Evolutionary conservation across 2,113 vertebrate genomes (phyloP).

Genomic region (Dasyornis broadbenti): DNA sequence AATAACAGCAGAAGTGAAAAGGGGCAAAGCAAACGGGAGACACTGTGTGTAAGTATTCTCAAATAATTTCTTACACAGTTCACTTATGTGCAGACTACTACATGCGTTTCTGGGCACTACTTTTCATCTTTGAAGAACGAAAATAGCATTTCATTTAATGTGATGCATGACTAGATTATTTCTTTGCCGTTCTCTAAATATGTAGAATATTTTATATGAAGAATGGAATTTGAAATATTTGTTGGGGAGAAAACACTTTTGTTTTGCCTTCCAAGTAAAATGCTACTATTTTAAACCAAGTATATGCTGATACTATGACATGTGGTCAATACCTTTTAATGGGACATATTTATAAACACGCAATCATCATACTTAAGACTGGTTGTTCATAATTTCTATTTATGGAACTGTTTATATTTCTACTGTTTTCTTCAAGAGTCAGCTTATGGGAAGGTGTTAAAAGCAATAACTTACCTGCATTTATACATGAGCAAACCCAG

Average conservation of each 20-base stretch:
- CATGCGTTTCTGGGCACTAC: not conserved
- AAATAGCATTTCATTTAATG: not conserved
- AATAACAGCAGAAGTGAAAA: constrained; percentile 65
- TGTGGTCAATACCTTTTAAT: not conserved
- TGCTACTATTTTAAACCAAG: not conserved
- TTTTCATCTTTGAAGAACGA: not conserved
- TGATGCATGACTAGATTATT: not conserved
- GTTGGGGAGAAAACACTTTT: not conserved
- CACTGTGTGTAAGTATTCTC: constrained; percentile 77
- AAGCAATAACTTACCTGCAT: not conserved
- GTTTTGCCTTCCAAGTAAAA: not conserved
- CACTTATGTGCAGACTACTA: not conserved
- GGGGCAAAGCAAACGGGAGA: constrained; percentile 69
- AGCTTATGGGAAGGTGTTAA: not conserved
- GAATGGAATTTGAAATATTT: not conserved
- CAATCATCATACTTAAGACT: not conserved
- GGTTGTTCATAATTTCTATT: not conserved
- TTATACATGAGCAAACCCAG: not conserved
- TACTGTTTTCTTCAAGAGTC: not conserved
- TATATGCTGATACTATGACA: not conserved
- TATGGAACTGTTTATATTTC: not conserved
- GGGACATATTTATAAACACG: not conserved
- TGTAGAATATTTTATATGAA: not conserved
- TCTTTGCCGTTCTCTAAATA: not conserved
- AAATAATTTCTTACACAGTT: constrained; percentile 5